These are phyloP conservation scores for Pyrochroa serraticornis DNA, from an alignment of 2,888 invertebrate genomes.

Conservation along the genomic window DNA sequence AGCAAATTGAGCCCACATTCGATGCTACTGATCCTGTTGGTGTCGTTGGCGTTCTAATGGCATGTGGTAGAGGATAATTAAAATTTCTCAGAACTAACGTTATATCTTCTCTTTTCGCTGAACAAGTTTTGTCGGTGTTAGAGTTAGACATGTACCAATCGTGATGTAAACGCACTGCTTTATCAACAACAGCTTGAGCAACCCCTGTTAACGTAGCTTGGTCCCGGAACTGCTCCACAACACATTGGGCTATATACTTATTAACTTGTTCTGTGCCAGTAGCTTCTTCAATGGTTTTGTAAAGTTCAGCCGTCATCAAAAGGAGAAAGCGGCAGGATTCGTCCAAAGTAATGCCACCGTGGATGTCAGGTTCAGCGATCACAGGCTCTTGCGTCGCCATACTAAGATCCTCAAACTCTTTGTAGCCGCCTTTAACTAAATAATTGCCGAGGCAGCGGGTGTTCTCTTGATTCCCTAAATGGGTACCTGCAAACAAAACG, in stretches of 20 bases:
- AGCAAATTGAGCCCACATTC: conserved; percentile 13
- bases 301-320: conserved; percentile 84
- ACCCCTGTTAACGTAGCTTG: conserved; percentile 81
- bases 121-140: conserved; percentile 57
- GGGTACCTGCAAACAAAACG: conserved; percentile 62
- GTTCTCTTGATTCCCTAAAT: conserved; percentile 79
- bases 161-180: conserved; percentile 82
- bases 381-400: conserved; percentile 78
- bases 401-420: conserved; percentile 78
- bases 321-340: conserved; percentile 82
- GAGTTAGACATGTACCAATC: conserved; percentile 71
- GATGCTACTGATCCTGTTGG: conserved; percentile 30
- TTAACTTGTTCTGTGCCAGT: conserved; percentile 80
- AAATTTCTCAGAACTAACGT: conserved; percentile 86
- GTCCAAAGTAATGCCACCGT: conserved; percentile 79
- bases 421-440: conserved; percentile 83
- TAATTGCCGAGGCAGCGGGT: conserved; percentile 90
- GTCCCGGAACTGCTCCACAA: conserved; percentile 78
- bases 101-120: conserved; percentile 77
- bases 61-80: conserved; percentile 76
- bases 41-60: conserved; percentile 62
- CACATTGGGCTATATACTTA: conserved; percentile 78
- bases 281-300: conserved; percentile 82
- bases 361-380: conserved; percentile 82
- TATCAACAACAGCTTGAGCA: conserved; percentile 85